Base-by-base conservation (phyloP, 2,888 invertebrate genomes). In the Lottia gigantea region DNA sequence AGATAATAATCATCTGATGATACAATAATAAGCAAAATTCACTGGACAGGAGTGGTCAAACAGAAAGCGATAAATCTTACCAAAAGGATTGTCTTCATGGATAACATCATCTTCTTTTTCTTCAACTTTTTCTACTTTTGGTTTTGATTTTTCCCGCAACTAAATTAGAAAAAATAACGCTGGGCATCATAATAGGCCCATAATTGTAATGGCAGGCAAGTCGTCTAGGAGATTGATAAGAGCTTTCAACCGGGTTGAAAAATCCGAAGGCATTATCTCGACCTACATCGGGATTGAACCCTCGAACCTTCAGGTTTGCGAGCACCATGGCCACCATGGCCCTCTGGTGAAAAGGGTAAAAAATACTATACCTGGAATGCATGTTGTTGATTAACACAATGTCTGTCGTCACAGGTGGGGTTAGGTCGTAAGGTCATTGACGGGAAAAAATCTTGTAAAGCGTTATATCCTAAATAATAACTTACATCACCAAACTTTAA, bases 401-500 rank as follows among this genome's bases (percentile, higher is more conserved):
- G 91, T 0, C 85, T 88, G 86, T 99, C 97, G 79, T 95, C 95
- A 89, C 99, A 99, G 74, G 92, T 91, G 0, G 94, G 92, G 90
- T 99, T 99, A 0, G 99, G 98, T 89, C 93, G 94, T 77, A 99
- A 91, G 1, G 90, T 91, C 95, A 97, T 95, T n/a, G 92, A 93
- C 0, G 99, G 98, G 86, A 99, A 99, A 90, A 95, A 98, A 88
- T 99, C 99, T 74, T 93, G 93, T 82, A 99, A 89, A 0, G 99
- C 98, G 88, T 95, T 98, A 90, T 99, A 99, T 1, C 98, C 99
- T 75, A 99, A 90, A 87, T 99, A 99, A 86, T 94, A 92, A 0
- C 94, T 94, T 19, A 98, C 97, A 73, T 92, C 91, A 2, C 99
- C 99, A 89, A 99, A 99, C 46, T 92, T 91, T 15, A 99, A 90